A percentile compares a stretch with the other conserved stretches of the same genome.
Conservation (phyloP, 2,797 vertebrate species). For the Mus minutoides region DNA sequence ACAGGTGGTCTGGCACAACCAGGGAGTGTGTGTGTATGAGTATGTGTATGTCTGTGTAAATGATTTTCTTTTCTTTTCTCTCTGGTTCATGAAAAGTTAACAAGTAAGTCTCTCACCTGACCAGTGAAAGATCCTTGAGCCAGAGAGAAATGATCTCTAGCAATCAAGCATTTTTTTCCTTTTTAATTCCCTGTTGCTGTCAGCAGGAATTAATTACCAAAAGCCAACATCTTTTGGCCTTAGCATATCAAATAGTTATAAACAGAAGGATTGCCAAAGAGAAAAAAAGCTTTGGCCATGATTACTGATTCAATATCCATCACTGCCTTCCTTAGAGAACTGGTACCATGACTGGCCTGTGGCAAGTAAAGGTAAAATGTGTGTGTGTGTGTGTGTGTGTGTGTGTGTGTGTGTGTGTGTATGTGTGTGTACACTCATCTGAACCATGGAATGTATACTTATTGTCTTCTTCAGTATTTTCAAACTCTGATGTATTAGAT, state of each 20-base stretch:
- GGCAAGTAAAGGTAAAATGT: neutral
- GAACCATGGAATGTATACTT: neutral
- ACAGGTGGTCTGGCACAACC: neutral
- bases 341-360: neutral
- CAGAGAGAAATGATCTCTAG: neutral
- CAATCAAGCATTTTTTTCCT: neutral
- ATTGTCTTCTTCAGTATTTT: neutral
- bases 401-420: neutral
- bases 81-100: neutral
- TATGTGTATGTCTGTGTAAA: neutral
- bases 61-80: neutral
- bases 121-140: neutral
- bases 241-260: neutral
- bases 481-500: neutral
- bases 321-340: neutral
- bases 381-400: neutral
- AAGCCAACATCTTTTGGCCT: neutral
- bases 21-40: neutral
- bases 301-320: neutral
- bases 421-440: neutral
- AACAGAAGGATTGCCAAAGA: neutral
- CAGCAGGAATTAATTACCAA: neutral
- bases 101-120: neutral
- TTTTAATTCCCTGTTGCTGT: neutral
- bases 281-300: neutral